Evolutionary conservation across 2,888 invertebrate species (phyloP), one percentile per base, ranked within the genome.

Genomic region (Dioctria linearis): DNA sequence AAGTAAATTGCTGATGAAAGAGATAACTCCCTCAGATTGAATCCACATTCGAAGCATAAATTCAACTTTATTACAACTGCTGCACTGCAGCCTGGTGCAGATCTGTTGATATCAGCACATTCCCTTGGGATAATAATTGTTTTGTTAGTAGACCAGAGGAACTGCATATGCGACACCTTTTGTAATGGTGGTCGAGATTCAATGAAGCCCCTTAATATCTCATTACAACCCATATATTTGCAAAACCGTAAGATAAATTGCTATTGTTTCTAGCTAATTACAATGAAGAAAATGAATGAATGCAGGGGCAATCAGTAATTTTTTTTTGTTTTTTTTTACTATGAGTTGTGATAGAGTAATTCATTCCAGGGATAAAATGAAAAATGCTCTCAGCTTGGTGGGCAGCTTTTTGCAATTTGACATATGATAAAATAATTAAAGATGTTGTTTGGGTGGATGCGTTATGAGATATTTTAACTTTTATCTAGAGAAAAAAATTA

Each of bases 1-100:
- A 69, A 79, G 81, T 79, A 81, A 81, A 81, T 81, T 81, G 79
- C 81, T 81, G 81, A 81, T 81, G 81, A 79, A 81, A 81, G 59
- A 81, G 79, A 81, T 81, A 81, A 81, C 79, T 81, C 75, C 75
- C 65, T 79, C 81, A 81, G 79, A 81, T 81, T 81, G 81, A 79
- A 81, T 81, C 81, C 81, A 81, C 81, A 81, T 81, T 81, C 76
- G 79, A 59, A 69, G 76, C 81, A 81, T 79, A 81, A 79, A 81
- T 81, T 81, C 66, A 59, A 76, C 81, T 81, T 81, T 81, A 81
- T 81, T 81, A 81, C 79, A 81, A 75, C 81, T 81, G 81, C 81
- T 79, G 73, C 79, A 79, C 59, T 66, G 76, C 69, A 59, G 67
- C 51, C 54, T 67, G 71, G 63, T 42, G 46, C 78, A 78, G 65